Evolutionary conservation across 2,113 vertebrate genomes (phyloP).

Genomic region (Malaclemys terrapin): DNA sequence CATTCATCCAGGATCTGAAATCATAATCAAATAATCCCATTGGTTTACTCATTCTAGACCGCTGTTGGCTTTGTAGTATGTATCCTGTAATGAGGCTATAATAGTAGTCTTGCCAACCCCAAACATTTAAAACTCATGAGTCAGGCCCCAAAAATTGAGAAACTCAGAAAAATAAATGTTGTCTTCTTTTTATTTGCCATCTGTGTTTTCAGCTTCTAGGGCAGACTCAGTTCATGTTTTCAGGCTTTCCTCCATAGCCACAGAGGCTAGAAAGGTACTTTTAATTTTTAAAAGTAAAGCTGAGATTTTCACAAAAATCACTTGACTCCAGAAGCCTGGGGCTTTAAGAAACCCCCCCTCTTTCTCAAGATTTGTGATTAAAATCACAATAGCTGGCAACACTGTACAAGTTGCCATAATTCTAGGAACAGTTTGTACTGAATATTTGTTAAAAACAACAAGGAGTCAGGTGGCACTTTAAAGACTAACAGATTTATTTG

Average conservation of each 20-base stretch:
- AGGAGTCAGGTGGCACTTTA: too few relatives aligned
- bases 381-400: too few relatives aligned
- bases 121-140: too few relatives aligned
- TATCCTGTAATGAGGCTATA: background rate
- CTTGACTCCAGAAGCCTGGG: background rate
- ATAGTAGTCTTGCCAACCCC: background rate
- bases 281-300: background rate
- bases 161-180: background rate
- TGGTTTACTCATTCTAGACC: background rate
- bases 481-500: too few relatives aligned
- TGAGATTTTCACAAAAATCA: background rate
- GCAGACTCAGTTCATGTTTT: background rate
- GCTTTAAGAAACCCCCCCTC: background rate
- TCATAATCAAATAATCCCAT: background rate
- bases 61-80: background rate
- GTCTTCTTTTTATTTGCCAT: background rate
- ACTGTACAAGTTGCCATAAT: background rate
- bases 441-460: fast-evolving
- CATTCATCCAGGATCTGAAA: background rate
- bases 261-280: background rate
- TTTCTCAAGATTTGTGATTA: too few relatives aligned
- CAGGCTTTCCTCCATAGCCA: background rate
- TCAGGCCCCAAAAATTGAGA: background rate
- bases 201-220: background rate
- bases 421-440: background rate